Evolutionary conservation across 2,113 vertebrate genomes (phyloP), one percentile per base, ranked within the genome.

Genomic region (Embiotoca jacksoni): DNA sequence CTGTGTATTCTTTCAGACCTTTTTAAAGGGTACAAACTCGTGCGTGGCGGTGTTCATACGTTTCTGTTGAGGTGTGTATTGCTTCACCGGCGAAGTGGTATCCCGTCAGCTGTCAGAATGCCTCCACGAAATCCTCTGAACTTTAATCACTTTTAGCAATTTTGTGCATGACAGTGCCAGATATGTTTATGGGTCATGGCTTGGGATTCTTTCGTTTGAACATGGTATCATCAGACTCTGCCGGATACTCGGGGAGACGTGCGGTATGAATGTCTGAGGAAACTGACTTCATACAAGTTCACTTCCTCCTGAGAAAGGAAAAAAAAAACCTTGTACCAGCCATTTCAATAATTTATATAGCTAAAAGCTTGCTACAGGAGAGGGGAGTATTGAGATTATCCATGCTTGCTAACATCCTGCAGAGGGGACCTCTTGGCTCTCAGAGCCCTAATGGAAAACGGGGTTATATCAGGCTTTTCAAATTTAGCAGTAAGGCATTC

Each of bases 291-390:
- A 85, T 65, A 64, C 58, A 61, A 82, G 72, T 77, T 89, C 35
- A 54, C 57, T 63, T 71, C 70, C 83, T 83, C 47, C 39, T 13
- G 62, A 59, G 71, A 79, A 79, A 84, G 52, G 61, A 7, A 82
- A 23, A 23, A 23, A 23, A 23, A 81, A 86, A 79, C 49, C 13
- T 62, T 59, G 81, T 60, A 63, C 41, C 10, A 66, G 57, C 50
- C 65, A 58, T 81, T 85, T 91, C 84, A 92, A 92, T 93, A 70
- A 91, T 92, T 92, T 75, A 92, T 89, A 85, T 67, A 53, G 78
- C 80, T 89, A 88, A 93, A 85, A 91, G 90, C 86, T 73, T 78
- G 82, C 78, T 75, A 77, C 78, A 85, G 79, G 67, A 88, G 72
- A 73, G 62, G 61, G 53, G 46, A 73, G 78, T 64, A 82, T 78